Evolutionary conservation across 2,113 vertebrate genomes (phyloP).

Genomic region (Collichthys lucidus): DNA sequence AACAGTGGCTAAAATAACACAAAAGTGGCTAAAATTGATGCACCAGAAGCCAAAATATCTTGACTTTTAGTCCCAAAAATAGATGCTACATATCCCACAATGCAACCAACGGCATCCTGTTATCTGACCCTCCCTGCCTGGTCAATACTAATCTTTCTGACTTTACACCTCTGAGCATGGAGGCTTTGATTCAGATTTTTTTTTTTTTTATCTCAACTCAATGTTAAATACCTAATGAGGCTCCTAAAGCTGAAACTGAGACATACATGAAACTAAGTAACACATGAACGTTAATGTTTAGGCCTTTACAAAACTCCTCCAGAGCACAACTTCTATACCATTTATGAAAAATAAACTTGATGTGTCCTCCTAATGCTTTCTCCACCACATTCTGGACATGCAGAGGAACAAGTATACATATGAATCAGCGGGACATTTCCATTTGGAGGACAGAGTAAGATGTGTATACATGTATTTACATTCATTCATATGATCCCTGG

Average conservation of each 20-base stretch:
- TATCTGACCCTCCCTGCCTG: no score
- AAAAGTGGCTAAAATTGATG: neutral
- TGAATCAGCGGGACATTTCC: neutral
- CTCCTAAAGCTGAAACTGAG: neutral
- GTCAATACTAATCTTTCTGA: neutral
- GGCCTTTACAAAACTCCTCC: neutral
- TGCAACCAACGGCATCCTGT: neutral
- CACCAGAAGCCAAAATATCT: neutral
- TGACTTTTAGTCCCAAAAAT: neutral
- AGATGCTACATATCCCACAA: neutral
- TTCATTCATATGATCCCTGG: neutral
- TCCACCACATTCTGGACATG: neutral
- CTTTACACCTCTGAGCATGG: neutral
- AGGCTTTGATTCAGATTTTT: neutral
- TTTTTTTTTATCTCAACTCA: neutral
- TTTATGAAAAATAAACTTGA: no score
- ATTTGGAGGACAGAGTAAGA: neutral
- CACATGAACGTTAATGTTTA: neutral
- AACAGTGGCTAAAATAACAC: no score
- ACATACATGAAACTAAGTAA: neutral
- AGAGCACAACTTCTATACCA: neutral
- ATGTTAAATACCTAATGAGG: neutral
- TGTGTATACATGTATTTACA: slow-evolving; percentile 16
- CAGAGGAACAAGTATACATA: neutral
- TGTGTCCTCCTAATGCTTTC: neutral